A percentile compares a stretch with the other conserved stretches of the same genome.
phyloP scores from a whole-genome alignment of 1,140 invertebrate species.

The Lasaia peninsularis region DNA sequence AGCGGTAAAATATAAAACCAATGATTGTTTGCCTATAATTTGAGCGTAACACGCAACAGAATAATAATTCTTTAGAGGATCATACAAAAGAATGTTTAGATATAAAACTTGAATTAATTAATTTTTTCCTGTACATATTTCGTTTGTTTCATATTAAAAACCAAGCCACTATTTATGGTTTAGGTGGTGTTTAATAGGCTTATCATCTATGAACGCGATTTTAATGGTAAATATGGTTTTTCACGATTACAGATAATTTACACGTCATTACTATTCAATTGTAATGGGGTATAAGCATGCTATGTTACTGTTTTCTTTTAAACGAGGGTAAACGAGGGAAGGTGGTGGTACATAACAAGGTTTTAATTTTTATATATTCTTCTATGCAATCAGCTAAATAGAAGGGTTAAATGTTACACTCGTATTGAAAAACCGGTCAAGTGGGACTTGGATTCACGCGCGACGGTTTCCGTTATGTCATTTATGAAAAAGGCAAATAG shows the following conservation, averaged over 20 bases:
- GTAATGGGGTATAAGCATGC: neutral
- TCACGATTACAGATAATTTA: neutral
- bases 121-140: neutral
- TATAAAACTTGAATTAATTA: neutral
- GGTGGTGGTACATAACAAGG: neutral
- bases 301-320: neutral
- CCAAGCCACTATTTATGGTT: neutral
- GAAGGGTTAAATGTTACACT: too few relatives aligned
- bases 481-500: too few relatives aligned
- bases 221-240: neutral
- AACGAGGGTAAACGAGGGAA: neutral
- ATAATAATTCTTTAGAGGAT: neutral
- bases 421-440: too few relatives aligned
- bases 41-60: neutral
- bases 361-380: neutral
- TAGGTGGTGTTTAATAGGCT: slow-evolving; percentile 1
- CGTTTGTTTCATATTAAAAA: neutral
- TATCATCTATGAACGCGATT: neutral
- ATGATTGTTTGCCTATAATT: neutral
- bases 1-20: neutral
- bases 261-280: slow-evolving; percentile 1
- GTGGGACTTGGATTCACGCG: too few relatives aligned
- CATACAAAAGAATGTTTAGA: neutral
- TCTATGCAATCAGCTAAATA: too few relatives aligned
- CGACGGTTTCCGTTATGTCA: too few relatives aligned